Evolutionary conservation across 2,888 invertebrate genomes (phyloP), one percentile per base, ranked within the genome.

Genomic region (Eristalis intricaria): DNA sequence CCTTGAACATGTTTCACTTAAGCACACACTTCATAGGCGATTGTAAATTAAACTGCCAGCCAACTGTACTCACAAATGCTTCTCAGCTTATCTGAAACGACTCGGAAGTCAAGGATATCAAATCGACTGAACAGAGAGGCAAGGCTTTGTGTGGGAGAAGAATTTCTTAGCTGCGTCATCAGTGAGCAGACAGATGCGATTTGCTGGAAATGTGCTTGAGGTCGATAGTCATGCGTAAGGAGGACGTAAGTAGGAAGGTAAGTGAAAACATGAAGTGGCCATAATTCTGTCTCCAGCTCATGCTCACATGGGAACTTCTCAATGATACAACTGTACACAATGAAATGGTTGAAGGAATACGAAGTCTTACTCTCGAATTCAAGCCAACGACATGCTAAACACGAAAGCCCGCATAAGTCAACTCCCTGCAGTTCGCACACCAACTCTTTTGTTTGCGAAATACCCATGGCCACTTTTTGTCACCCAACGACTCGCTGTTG

Each of bases 391-490:
- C 43, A 50, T 19, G 1, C 19, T 19, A 19, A 50, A 5, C 32
- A 35, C 35, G 7, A 19, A 19, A n/a, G 32, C 32, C 32, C 32
- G 32, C 32, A 4, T 32, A 32, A 7, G 5, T 5, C 5, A 4
- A 50, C 1, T 7, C n/a, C 19, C 22, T 3, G 1, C 5, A 70
- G 60, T 71, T 61, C 69, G 56, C n/a, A 26, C n/a, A 2, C 63
- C 68, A 81, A 32, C 69, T 70, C 75, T 70, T 81, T 75, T 29
- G 69, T 43, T 38, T 58, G 13, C 11, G 8, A 19, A 7, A n/a
- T 22, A 29, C 11, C 22, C 7, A n/a, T n/a, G n/a, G n/a, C n/a
- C n/a, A n/a, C n/a, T n/a, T n/a, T n/a, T n/a, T 26, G 35, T 8
- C 38, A 13, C 38, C 13, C 38, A 38, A 13, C 13, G 11, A 23